phyloP scores from a whole-genome alignment of 2,888 invertebrate species.

The Leuctra nigra region DNA sequence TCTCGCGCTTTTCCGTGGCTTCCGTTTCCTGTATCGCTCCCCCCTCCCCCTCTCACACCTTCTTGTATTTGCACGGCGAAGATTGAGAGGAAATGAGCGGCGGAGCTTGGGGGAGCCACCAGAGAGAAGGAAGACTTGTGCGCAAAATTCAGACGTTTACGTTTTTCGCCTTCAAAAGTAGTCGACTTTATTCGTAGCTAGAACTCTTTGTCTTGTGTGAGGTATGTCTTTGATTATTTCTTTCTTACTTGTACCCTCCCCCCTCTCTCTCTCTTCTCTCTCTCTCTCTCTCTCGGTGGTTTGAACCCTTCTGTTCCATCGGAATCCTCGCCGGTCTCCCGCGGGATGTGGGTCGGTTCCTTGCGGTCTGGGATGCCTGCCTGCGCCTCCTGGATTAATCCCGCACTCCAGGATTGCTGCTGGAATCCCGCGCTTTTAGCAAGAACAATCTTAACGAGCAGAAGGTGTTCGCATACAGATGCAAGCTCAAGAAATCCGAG shows the following conservation, averaged over 20 bases:
- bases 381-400: too few relatives aligned
- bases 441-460: too few relatives aligned
- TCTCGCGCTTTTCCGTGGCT: slow-evolving; percentile 17
- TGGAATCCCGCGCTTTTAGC: too few relatives aligned
- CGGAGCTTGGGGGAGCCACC: background rate
- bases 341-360: too few relatives aligned
- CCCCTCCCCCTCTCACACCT: background rate
- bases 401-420: too few relatives aligned
- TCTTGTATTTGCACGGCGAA: slow-evolving; percentile 13
- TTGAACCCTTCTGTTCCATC: background rate
- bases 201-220: background rate
- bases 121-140: background rate
- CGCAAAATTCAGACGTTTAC: slow-evolving; percentile 1
- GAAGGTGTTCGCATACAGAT: too few relatives aligned
- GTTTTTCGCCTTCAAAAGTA: slow-evolving; percentile 4
- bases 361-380: too few relatives aligned
- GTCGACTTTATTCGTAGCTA: background rate
- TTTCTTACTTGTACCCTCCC: too few relatives aligned
- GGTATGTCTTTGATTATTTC: slow-evolving; percentile 1
- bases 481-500: too few relatives aligned
- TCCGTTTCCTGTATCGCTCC: slow-evolving; percentile 22
- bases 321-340: too few relatives aligned
- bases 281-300: background rate
- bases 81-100: slow-evolving; percentile 9
- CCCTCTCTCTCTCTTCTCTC: background rate